These are phyloP conservation scores for Triplophysa bombifrons DNA, from an alignment of 2,797 vertebrate species.

Conservation along the genomic window DNA sequence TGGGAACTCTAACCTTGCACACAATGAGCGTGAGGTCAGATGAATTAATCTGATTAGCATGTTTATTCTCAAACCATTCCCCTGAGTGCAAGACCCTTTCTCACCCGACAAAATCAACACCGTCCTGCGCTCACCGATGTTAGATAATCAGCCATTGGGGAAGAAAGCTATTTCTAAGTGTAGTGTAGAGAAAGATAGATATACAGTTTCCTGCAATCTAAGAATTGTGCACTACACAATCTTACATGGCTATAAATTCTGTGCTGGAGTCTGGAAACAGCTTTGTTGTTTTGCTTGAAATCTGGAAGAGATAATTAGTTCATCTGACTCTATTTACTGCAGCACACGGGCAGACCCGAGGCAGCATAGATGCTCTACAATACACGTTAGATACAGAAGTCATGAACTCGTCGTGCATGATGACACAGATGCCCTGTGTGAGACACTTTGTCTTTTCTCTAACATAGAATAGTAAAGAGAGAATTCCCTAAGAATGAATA, in stretches of 20 bases:
- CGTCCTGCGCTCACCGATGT: constrained; percentile 17
- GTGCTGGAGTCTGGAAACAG: constrained; percentile 45
- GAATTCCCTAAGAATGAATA: too few relatives aligned
- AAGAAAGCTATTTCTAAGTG: constrained; percentile 4
- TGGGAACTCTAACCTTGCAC: constrained; percentile 55
- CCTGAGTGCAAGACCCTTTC: constrained; percentile 30
- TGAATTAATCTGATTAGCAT: constrained; percentile 63
- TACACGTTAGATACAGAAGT: constrained; percentile 17
- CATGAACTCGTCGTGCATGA: too few relatives aligned
- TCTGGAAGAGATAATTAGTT: constrained; percentile 57
- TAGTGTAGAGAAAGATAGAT: not conserved
- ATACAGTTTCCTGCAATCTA: constrained; percentile 24
- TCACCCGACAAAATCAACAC: constrained; percentile 31
- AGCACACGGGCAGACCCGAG: constrained; percentile 51
- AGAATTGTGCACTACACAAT: constrained; percentile 28
- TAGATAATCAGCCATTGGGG: constrained; percentile 14
- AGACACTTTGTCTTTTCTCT: too few relatives aligned
- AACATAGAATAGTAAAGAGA: too few relatives aligned
- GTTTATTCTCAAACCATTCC: constrained; percentile 57
- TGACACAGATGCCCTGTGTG: too few relatives aligned
- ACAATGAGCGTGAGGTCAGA: constrained; percentile 58
- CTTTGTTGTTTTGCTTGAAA: constrained; percentile 50
- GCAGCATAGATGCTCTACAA: constrained; percentile 41
- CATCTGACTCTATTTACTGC: constrained; percentile 52
- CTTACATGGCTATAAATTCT: constrained; percentile 24